phyloP scores from a whole-genome alignment of 30 jellyfish, hydroid and myxozoan genomes.

The Pelagia noctiluca region DNA sequence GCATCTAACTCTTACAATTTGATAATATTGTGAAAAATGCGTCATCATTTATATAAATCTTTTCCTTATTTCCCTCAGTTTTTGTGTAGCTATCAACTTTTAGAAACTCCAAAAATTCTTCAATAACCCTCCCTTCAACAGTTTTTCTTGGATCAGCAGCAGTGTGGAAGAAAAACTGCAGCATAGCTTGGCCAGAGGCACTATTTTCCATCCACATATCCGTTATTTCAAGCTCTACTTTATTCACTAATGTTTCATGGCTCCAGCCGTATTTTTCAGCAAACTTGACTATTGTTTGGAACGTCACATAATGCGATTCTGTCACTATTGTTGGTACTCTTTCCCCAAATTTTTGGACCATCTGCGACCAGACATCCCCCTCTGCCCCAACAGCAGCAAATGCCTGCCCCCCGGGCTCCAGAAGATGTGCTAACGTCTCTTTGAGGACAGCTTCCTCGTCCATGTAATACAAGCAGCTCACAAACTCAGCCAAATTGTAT shows the following conservation, averaged over 20 bases:
- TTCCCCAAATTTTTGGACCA: slow-evolving; percentile 4
- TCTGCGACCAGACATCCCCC: slow-evolving; percentile 42
- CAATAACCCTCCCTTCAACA: neutral
- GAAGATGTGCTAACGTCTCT: neutral
- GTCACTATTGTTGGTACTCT: slow-evolving; percentile 9
- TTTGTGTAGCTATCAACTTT: neutral
- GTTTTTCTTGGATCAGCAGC: slow-evolving; percentile 19
- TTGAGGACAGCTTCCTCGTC: neutral
- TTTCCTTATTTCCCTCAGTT: too few relatives aligned
- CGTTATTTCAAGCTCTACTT: slow-evolving; percentile 28
- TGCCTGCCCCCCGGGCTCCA: slow-evolving; percentile 9
- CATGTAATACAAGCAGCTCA: slow-evolving; percentile 18
- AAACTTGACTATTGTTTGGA: neutral
- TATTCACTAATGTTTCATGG: neutral
- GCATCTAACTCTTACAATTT: too few relatives aligned
- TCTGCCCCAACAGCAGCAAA: slow-evolving; percentile 33
- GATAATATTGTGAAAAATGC: too few relatives aligned
- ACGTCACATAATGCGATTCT: slow-evolving; percentile 28
- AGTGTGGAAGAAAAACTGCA: slow-evolving; percentile 31
- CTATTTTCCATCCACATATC: slow-evolving; percentile 6
- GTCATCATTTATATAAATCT: too few relatives aligned
- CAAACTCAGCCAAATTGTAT: slow-evolving; percentile 10
- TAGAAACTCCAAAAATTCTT: slow-evolving; percentile 21
- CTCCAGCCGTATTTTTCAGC: slow-evolving; percentile 6
- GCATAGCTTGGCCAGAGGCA: slow-evolving; percentile 36